Base-by-base conservation (phyloP, 1,140 invertebrate genomes). In the Mamestra configurata region DNA sequence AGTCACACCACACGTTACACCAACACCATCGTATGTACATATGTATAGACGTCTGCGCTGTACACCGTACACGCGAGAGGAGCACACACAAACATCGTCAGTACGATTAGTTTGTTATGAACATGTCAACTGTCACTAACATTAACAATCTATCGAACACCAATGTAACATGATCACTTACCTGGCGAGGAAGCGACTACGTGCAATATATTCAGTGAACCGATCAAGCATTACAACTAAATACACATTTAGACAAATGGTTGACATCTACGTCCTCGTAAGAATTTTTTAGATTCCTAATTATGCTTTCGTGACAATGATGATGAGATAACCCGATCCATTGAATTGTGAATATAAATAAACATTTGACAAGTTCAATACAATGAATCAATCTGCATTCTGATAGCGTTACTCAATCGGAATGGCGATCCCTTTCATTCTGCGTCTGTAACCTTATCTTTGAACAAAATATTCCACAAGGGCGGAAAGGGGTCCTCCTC, bases 21-120 rank as follows among this genome's bases (percentile, higher is more conserved):
- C 89, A 77, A 88, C 89, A 90, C 90, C 88, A 83, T 40, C 68
- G 80, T 87, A 90, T 87, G 82, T 90, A 89, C 87, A 92, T 66
- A 77, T 73, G 76, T 80, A 70, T 68, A 79, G 37, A 61, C 55
- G 70, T n/a, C 49, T 15, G 43, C 43, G 43, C 15, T 13, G 35
- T 6, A 37, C 35, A 37, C 35, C 35, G 10, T 8, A 8, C 35
- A 5, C 40, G 2, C 8, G 40, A 3, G 8, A 10, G 8, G 37
- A 46, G 35, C 66, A 70, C 66, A 70, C 66, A 51, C 37, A 51
- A 1, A 73, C 71, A 37, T 37, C 43, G 70, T 31, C 49, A 46
- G 13, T 46, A 75, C 72, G 10, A 27, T 76, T 76, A 76, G 35
- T 76, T 61, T 15, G 73, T 76, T 76, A 76, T 59, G 24, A 15